Evolutionary conservation across 64 coral and sea anemone species (phyloP), one percentile per base, ranked within the genome.

Genomic region (Hydrozoanthus tunicans): DNA sequence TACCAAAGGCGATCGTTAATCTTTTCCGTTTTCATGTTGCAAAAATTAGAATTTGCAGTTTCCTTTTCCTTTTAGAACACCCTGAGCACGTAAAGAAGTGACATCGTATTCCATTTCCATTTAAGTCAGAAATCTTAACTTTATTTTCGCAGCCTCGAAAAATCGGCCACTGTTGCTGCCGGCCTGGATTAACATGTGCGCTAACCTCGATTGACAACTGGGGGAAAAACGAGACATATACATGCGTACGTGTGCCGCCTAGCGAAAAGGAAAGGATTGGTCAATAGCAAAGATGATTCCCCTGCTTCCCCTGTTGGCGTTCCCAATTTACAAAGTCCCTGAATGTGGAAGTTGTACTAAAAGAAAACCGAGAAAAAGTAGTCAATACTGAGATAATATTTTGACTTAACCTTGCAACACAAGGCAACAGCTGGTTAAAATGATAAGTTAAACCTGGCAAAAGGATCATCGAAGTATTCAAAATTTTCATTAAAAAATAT

Each of bases 141-240:
- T 25, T 11, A 59, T 73, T 12, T 74, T 13, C 25, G 15, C 26
- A 93, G 92, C 92, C 92, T 52, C 14, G 57, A 82, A 4, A 12
- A 8, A 27, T 5, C 23, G 66, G 82, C 2, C 2, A 61, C 10
- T 93, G 92, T 62, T 25, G 77, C 2, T 93, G 92, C 9, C 77
- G 13, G 20, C 3, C 4, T 4, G 77, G 92, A 4, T 77, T 93
- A 12, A 93, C 77, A 24, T 93, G 92, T 53, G 86, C 92, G 20
- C 58, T 93, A 11, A 73, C 92, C 1, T 68, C 69, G 23, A 82
- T 93, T 43, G 86, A 93, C 53, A 90, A 93, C 57, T 90, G 73
- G 70, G 92, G 92, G 64, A 89, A 66, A 72, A 83, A 81, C 0
- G 77, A 90, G 7, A 81, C 55, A n/a, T 90, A 74, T 20, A 79